Evolutionary conservation across 35 echinoderm and acorn worm genomes (phyloP).

Genomic region (Amphiura filiformis): DNA sequence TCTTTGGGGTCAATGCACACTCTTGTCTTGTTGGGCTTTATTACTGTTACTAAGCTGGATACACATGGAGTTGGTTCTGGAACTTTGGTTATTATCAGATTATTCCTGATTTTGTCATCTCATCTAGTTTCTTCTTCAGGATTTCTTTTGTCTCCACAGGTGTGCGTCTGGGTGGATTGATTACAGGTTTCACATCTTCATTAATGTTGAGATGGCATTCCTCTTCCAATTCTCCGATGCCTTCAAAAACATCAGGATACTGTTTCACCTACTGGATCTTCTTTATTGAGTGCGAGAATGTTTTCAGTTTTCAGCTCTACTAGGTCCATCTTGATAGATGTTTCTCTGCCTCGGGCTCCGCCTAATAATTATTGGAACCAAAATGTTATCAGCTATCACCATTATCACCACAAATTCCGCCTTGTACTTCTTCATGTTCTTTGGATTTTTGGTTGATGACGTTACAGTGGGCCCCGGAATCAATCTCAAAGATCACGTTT

Average conservation of each 20-base stretch:
- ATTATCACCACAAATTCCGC: background rate
- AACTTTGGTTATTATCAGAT: slow-evolving; percentile 50
- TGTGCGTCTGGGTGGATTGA: background rate
- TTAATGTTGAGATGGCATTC: background rate
- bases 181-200: background rate
- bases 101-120: slow-evolving; percentile 10
- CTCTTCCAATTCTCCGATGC: background rate
- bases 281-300: background rate
- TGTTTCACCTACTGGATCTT: background rate
- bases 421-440: background rate
- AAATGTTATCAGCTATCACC: background rate
- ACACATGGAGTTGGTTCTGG: slow-evolving; percentile 78
- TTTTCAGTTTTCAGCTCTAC: background rate
- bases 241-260: background rate
- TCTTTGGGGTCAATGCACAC: slow-evolving; percentile 64
- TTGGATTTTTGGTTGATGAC: no score
- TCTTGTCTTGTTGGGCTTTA: slow-evolving; percentile 47
- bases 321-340: background rate
- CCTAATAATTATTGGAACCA: background rate
- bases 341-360: background rate
- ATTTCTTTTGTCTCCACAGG: slow-evolving; percentile 52
- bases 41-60: slow-evolving; percentile 20
- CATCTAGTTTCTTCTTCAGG: slow-evolving; percentile 52
- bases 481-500: no score
- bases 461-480: no score